phyloP scores from a whole-genome alignment of 1,140 invertebrate species.

The Uloborus diversus region DNA sequence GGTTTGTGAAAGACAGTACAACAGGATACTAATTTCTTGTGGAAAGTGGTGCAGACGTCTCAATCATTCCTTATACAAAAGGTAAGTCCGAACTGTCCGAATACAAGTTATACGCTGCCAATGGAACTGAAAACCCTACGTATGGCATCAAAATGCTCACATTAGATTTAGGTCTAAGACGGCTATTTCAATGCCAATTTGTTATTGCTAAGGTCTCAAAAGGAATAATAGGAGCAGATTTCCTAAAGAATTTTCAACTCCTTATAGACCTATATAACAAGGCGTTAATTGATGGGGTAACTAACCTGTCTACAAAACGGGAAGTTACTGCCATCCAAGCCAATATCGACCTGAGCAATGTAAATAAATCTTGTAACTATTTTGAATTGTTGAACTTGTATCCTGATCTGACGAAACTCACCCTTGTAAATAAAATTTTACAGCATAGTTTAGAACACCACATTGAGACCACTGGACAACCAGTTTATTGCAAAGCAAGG shows the following conservation, averaged over 20 bases:
- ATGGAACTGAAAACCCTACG: neutral
- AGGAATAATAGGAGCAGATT: conserved; percentile 27
- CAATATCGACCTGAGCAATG: neutral
- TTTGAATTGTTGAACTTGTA: neutral
- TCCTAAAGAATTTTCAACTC: conserved; percentile 19
- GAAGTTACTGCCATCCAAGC: neutral
- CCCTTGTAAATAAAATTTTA: neutral
- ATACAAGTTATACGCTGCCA: conserved; percentile 32
- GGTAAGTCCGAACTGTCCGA: neutral
- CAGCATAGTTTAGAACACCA: conserved; percentile 12
- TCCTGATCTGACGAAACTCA: neutral
- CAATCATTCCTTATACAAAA: neutral
- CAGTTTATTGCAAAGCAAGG: conserved; percentile 7
- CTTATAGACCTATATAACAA: conserved; percentile 7
- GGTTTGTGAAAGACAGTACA: conserved; percentile 20
- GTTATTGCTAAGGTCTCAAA: conserved; percentile 8
- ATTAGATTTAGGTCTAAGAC: conserved; percentile 11
- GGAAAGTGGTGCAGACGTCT: conserved; percentile 21
- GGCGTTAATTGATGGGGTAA: conserved; percentile 11
- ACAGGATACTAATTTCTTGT: neutral
- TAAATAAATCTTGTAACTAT: neutral
- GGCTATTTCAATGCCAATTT: conserved; percentile 14
- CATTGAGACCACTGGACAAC: conserved; percentile 10
- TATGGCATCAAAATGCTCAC: conserved; percentile 2
- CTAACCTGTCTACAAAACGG: neutral